These are phyloP conservation scores for Eumaeus atala DNA, from an alignment of 1,140 invertebrate genomes.

Conservation along the genomic window DNA sequence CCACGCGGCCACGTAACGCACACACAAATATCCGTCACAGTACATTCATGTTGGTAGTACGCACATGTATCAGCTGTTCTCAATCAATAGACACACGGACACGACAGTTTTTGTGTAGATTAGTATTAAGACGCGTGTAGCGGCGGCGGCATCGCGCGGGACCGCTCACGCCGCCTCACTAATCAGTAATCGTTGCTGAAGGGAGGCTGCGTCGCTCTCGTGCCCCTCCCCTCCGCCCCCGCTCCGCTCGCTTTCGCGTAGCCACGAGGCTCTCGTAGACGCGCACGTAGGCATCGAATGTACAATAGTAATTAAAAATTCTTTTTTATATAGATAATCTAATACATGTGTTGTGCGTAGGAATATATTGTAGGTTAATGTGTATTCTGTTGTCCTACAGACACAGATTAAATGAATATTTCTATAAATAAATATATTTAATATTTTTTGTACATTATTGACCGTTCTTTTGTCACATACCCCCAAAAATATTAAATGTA, in stretches of 20 bases:
- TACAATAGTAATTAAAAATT: conserved; percentile 1
- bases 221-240: conserved; percentile 25
- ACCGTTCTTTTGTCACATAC: no score
- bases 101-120: conserved; percentile 12
- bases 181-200: conserved; percentile 70
- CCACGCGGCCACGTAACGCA: conserved; percentile 27
- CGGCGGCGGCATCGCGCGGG: conserved; percentile 55
- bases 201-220: conserved; percentile 64
- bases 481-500: no score
- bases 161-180: conserved; percentile 64
- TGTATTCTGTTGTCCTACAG: no score
- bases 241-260: conserved; percentile 28
- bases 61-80: conserved; percentile 61
- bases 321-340: no score
- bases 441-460: no score
- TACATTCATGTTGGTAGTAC: conserved; percentile 51
- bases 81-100: conserved; percentile 7
- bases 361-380: no score
- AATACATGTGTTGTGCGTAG: no score
- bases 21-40: conserved; percentile 45
- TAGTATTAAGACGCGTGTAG: conserved; percentile 30
- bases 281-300: conserved; percentile 24
- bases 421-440: no score
- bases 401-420: no score
- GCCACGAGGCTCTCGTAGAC: conserved; percentile 21